Conservation (phyloP, 2,888 invertebrate genomes). For the Lepidocyrtoides sp. region DNA sequence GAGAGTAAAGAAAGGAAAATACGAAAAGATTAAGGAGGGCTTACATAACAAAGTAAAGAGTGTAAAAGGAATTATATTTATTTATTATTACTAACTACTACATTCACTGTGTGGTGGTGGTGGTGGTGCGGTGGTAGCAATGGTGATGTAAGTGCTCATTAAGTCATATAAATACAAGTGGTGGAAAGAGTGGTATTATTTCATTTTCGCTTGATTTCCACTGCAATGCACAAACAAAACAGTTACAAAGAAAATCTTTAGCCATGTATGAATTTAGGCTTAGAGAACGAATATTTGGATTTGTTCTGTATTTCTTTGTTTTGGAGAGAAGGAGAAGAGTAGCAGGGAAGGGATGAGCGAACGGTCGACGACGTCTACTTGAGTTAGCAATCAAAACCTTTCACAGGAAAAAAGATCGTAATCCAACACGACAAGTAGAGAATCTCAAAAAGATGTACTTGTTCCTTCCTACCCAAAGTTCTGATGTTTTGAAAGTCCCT, state of each 20-base stretch:
- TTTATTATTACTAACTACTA: background rate
- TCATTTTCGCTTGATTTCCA: conserved; percentile 24
- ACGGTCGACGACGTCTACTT: conserved; percentile 43
- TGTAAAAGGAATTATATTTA: conserved; percentile 44
- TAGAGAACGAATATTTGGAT: background rate
- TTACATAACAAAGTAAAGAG: conserved; percentile 6
- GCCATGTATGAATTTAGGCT: background rate
- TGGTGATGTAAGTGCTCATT: conserved; percentile 53
- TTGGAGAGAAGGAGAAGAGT: conserved; percentile 11
- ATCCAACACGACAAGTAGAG: conserved; percentile 57
- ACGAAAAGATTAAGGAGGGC: background rate
- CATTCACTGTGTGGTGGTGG: conserved; percentile 31
- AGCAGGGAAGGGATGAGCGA: background rate
- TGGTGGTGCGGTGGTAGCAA: conserved; percentile 8
- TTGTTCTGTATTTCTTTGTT: background rate
- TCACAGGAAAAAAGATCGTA: conserved; percentile 45
- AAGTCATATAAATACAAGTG: conserved; percentile 42
- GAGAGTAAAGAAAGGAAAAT: background rate
- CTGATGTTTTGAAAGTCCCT: background rate
- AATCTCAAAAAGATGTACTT: conserved; percentile 22
- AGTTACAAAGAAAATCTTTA: background rate
- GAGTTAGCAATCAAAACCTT: conserved; percentile 46
- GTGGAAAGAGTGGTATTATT: conserved; percentile 35
- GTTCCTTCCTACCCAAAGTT: background rate
- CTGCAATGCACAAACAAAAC: background rate